phyloP scores from a whole-genome alignment of 2,888 invertebrate genomes.

The Amblyjoppa fuscipennis region DNA sequence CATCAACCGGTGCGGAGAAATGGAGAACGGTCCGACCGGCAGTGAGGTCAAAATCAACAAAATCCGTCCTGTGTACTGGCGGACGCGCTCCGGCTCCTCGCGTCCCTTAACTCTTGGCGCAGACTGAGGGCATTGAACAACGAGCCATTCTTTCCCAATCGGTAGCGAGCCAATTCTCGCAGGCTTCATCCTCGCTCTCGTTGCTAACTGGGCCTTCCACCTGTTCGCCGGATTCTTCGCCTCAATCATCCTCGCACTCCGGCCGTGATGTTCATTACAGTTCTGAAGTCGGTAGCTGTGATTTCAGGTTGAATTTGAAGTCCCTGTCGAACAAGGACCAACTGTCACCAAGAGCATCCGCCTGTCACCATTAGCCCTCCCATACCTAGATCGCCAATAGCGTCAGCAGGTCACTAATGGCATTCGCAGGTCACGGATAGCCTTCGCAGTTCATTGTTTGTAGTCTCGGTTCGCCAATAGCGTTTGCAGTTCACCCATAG shows the following conservation, averaged over 20 bases:
- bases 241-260: background rate
- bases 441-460: too few relatives aligned
- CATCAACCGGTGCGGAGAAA: slow-evolving; percentile 42
- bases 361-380: too few relatives aligned
- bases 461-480: too few relatives aligned
- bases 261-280: background rate
- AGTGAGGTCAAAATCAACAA: slow-evolving; percentile 37
- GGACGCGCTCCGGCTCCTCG: background rate
- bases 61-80: background rate
- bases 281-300: background rate
- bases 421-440: too few relatives aligned
- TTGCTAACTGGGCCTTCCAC: background rate
- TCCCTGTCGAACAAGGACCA: background rate
- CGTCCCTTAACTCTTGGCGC: background rate
- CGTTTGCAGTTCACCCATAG: too few relatives aligned
- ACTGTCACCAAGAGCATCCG: too few relatives aligned
- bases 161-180: background rate
- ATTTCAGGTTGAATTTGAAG: background rate
- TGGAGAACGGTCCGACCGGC: slow-evolving; percentile 24
- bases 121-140: background rate
- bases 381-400: too few relatives aligned
- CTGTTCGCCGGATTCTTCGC: background rate
- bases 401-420: too few relatives aligned
- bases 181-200: background rate
- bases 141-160: background rate